Percentiles rank a stretch among this genome's conserved stretches.
Evolutionary conservation across 2,113 vertebrate genomes (phyloP).

Genomic region (Asarcornis scutulata): DNA sequence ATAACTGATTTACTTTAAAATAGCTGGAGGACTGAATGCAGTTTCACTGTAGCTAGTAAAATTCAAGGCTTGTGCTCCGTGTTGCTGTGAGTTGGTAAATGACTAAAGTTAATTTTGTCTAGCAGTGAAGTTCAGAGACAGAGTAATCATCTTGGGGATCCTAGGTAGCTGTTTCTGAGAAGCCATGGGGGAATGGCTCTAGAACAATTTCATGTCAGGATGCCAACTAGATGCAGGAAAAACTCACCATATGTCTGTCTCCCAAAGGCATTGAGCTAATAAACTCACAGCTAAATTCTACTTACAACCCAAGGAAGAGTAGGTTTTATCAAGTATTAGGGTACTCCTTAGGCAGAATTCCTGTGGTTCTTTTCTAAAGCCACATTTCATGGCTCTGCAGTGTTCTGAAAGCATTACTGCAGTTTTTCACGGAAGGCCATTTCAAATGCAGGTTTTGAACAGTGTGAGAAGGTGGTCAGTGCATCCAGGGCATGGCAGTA

Average conservation of each 20-base stretch:
- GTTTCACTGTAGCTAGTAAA: background rate
- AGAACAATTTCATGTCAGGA: background rate
- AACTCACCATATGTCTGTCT: background rate
- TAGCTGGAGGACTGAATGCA: background rate
- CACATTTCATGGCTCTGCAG: background rate
- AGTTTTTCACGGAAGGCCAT: background rate
- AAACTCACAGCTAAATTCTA: background rate
- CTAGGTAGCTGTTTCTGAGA: background rate
- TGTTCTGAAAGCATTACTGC: background rate
- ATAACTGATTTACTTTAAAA: constrained; percentile 7
- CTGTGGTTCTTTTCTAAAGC: background rate
- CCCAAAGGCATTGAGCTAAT: background rate
- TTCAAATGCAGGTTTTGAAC: background rate
- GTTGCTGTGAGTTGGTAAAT: background rate
- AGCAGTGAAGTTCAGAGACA: background rate
- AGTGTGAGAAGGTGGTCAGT: background rate
- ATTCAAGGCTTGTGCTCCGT: background rate
- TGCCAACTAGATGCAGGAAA: background rate
- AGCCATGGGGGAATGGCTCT: background rate
- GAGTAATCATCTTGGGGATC: background rate
- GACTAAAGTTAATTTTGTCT: no score
- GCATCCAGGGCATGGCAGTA: background rate
- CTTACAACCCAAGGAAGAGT: background rate
- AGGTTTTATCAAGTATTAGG: background rate
- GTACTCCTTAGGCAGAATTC: background rate